Evolutionary conservation across 2,888 invertebrate genomes (phyloP), one percentile per base, ranked within the genome.

Genomic region (Cephus pulcher): DNA sequence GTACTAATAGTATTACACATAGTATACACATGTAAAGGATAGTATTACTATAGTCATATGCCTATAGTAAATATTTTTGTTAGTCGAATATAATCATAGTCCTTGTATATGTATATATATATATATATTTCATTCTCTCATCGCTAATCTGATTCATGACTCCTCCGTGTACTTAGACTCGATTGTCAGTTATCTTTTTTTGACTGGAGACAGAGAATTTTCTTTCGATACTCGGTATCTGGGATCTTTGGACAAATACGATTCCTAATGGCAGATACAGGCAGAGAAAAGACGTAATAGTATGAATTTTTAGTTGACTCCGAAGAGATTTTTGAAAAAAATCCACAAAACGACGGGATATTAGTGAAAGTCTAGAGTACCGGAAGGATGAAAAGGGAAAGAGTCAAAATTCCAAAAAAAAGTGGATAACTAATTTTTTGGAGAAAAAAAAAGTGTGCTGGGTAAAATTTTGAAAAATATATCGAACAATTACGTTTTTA

Each of bases 381-480:
- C 15, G 56, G 23, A 23, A 23, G 2, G 2, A 23, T 2, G 23
- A 2, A 23, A 23, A 56, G 0, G 23, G 9, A 9, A 56, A 23
- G 6, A 6, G 56, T 56, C 0, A 23, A 56, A 23, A 23, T 56
- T 23, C 0, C 9, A 1, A 1, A 56, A 56, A 9, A 56, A 23
- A 56, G 9, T 56, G 23, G 1, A 9, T 1, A 15, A 23, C 0
- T 56, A 23, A 23, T 9, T 56, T 2, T 23, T 9, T 56, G 9
- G 1, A 56, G 0, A 56, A 0, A 1, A 15, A 40, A 4, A 37
- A 40, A 35, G 3, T 12, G 0, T 0, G 12, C 3, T 12, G 35
- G 12, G 1, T 12, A 35, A 35, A 35, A 0, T 35, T 3, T 35
- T 35, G 12, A 35, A 35, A 35, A 12, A 35, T 35, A 35, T 12